These are phyloP conservation scores for Nylanderia fulva DNA, from an alignment of 1,140 invertebrate genomes.

Conservation along the genomic window DNA sequence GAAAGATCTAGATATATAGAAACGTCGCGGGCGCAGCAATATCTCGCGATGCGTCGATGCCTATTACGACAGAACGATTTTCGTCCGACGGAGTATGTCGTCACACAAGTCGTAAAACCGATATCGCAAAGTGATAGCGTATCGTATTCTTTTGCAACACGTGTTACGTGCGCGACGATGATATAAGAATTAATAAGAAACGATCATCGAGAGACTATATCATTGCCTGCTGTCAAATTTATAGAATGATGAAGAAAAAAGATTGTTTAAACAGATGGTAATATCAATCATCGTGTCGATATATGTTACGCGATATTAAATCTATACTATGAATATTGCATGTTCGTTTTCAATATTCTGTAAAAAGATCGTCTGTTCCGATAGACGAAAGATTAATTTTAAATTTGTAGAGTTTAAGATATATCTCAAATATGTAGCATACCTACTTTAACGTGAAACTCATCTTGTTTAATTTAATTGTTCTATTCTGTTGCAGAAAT, in stretches of 20 bases:
- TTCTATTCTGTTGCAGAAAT: not conserved
- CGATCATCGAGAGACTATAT: too few relatives aligned
- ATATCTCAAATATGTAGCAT: not conserved
- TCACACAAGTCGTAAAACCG: not conserved
- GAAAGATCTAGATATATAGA: not conserved
- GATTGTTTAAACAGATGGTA: not conserved
- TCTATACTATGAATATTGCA: not conserved
- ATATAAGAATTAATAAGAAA: not conserved
- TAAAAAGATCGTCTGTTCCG: not conserved
- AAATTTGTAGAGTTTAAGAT: not conserved
- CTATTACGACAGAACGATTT: conserved; percentile 27
- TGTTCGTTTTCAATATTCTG: not conserved
- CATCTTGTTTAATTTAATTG: not conserved
- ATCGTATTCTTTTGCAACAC: not conserved
- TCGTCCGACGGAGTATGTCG: not conserved
- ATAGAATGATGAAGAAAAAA: not conserved
- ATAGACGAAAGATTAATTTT: not conserved
- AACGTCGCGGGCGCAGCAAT: not conserved
- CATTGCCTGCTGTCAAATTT: not conserved
- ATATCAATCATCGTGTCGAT: not conserved
- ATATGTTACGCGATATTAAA: not conserved
- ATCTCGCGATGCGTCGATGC: not conserved
- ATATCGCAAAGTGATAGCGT: not conserved
- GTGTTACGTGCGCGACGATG: not conserved
- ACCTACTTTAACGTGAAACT: not conserved